A percentile compares a stretch with the other conserved stretches of the same genome.
Conservation (phyloP, 2,888 invertebrate genomes). For the Lacanobia wlatinum region DNA sequence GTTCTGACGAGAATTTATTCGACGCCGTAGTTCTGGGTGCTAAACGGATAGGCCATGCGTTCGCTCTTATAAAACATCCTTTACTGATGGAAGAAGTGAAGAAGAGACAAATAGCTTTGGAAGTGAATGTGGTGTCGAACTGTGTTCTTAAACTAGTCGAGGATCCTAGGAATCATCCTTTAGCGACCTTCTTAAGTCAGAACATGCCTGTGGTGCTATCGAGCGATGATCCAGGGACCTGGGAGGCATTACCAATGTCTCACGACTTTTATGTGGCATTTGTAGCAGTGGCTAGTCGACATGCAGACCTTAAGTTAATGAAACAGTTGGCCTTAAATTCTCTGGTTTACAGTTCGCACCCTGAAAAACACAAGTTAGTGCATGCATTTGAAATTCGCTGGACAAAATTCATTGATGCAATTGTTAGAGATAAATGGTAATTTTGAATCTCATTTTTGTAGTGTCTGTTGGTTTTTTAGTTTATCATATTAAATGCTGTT, state of each 20-base stretch:
- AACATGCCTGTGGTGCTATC: constrained; percentile 94
- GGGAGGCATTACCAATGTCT: constrained; percentile 93
- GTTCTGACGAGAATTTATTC: constrained; percentile 93
- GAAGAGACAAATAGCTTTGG: constrained; percentile 92
- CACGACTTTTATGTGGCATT: constrained; percentile 95
- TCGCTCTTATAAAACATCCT: constrained; percentile 94
- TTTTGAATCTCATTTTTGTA: constrained; percentile 39
- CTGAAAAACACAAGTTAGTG: constrained; percentile 79
- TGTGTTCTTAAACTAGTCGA: constrained; percentile 93
- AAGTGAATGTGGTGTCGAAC: constrained; percentile 95
- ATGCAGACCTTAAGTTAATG: constrained; percentile 93
- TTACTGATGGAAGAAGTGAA: constrained; percentile 91
- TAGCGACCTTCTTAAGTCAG: constrained; percentile 91
- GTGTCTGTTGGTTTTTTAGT: constrained; percentile 3
- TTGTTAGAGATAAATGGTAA: constrained; percentile 73
- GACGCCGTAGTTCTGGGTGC: constrained; percentile 94
- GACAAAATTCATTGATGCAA: constrained; percentile 80
- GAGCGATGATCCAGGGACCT: constrained; percentile 94
- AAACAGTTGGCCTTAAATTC: constrained; percentile 95
- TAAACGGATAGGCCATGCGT: constrained; percentile 95
- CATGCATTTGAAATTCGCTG: constrained; percentile 84
- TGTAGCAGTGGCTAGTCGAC: constrained; percentile 93
- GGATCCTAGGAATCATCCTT: constrained; percentile 95
- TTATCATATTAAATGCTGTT: constrained; percentile 1
- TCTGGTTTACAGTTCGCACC: constrained; percentile 92